Percentiles rank a stretch among this genome's conserved stretches.
Conservation (phyloP, 2,888 invertebrate genomes). For the Mesorhabditis spiculigera region DNA sequence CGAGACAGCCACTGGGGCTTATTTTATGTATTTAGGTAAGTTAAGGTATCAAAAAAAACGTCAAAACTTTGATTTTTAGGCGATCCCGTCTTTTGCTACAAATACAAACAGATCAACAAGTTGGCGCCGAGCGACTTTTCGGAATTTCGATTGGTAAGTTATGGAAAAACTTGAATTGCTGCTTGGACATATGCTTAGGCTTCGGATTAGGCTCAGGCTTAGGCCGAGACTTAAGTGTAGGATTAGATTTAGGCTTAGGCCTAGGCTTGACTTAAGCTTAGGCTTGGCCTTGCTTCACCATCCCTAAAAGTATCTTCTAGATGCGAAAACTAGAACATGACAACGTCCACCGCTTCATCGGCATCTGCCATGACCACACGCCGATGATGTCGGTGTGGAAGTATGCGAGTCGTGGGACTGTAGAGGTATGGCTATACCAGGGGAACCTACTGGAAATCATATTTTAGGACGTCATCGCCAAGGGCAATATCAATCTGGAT, state of each 20-base stretch:
- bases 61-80: not conserved
- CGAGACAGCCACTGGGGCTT: not conserved
- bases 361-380: slow-evolving; percentile 48
- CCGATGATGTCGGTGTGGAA: slow-evolving; percentile 44
- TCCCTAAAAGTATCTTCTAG: too few relatives aligned
- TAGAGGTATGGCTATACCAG: slow-evolving; percentile 20
- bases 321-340: slow-evolving; percentile 43
- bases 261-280: too few relatives aligned
- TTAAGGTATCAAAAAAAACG: too few relatives aligned
- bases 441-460: not conserved
- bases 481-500: slow-evolving; percentile 34
- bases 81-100: not conserved
- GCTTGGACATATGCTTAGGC: too few relatives aligned
- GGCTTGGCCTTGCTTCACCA: too few relatives aligned
- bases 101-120: not conserved
- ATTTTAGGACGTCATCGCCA: slow-evolving; percentile 20
- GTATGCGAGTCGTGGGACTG: slow-evolving; percentile 45
- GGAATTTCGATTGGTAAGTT: not conserved
- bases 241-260: too few relatives aligned
- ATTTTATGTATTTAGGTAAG: not conserved
- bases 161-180: too few relatives aligned
- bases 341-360: slow-evolving; percentile 48
- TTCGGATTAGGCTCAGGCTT: too few relatives aligned
- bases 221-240: too few relatives aligned
- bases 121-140: not conserved